phyloP scores from a whole-genome alignment of 2,888 invertebrate species.

The Drosophila lutescens region DNA sequence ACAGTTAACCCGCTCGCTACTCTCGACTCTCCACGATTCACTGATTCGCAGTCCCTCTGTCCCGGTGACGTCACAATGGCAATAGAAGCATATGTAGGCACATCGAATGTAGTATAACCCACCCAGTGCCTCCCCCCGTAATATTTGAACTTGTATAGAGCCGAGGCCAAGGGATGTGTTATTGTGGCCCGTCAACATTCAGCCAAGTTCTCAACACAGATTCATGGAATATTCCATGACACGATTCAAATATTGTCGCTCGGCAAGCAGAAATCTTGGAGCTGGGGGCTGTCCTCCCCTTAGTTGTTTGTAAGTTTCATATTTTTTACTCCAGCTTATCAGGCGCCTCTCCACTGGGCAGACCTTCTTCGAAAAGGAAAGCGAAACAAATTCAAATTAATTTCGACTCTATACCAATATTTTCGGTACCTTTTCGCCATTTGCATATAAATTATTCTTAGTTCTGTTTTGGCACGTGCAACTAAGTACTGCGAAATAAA shows the following conservation, averaged over 20 bases:
- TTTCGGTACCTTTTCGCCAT: conserved; percentile 28
- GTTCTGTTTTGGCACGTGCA: conserved; percentile 33
- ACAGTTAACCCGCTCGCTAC: conserved; percentile 39
- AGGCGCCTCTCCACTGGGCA: conserved; percentile 10
- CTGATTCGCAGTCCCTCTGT: conserved; percentile 7
- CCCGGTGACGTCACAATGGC: conserved; percentile 60
- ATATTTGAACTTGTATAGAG: conserved; percentile 66
- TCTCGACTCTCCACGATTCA: background rate
- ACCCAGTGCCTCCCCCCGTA: conserved; percentile 28
- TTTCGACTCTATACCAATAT: conserved; percentile 59
- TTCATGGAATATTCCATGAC: conserved; percentile 74
- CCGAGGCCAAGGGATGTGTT: conserved; percentile 49
- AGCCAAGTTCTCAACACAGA: conserved; percentile 31
- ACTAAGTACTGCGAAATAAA: conserved; percentile 41
- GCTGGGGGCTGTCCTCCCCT: conserved; percentile 49
- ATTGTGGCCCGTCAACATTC: conserved; percentile 34
- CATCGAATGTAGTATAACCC: conserved; percentile 18
- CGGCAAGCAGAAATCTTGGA: conserved; percentile 59
- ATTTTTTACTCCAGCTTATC: conserved; percentile 33
- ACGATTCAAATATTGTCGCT: conserved; percentile 75
- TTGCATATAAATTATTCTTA: conserved; percentile 48
- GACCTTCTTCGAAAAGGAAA: conserved; percentile 8
- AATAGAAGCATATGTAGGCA: conserved; percentile 50
- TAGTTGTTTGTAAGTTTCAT: conserved; percentile 50
- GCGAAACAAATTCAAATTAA: conserved; percentile 42